Evolutionary conservation across 2,113 vertebrate species (phyloP), one percentile per base, ranked within the genome.

Genomic region (Electrona antarctica): DNA sequence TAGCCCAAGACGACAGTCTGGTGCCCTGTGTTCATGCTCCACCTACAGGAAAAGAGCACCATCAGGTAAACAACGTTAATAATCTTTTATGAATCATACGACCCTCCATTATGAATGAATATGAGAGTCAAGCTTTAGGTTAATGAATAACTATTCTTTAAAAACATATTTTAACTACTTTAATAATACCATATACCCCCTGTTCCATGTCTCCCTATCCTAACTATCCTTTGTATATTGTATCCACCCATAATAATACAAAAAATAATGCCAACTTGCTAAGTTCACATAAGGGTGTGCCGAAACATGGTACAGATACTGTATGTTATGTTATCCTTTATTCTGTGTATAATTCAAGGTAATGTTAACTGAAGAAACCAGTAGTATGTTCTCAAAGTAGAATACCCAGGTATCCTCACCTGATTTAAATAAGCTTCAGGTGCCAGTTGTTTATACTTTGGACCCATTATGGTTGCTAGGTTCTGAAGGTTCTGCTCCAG

Each of bases 381-480:
- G n/a, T 12, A 28, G 9, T 14, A 13, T 13, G 33, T 41, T 41
- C n/a, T 5, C 8, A 21, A 1, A 8, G 1, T 13, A 33, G 10
- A 59, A n/a, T 65, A 11, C 69, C 5, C 6, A 67, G 1, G 77
- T 73, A 49, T 78, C 52, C 78, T 74, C 88, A 98, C 97, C 95
- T 99, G 97, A 90, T 99, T 99, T 86, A 85, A 88, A 84, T 98
- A 98, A 1, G 98, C 97, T 82, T 98, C 97, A 0, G 98, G 98
- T 75, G 98, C 98, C 86, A 98, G 89, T 46, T 92, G 93, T 92
- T 98, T 98, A 88, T 99, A 99, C 50, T 92, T 90, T 0, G 98
- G 98, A 51, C 88, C 97, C 90, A 99, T 89, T 64, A 96, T 71
- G n/a, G 95, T 97, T 83, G 97, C 94, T 79, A 99, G 85, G 74